These are phyloP conservation scores for Rhizoglyphus robini DNA, from an alignment of 1,140 invertebrate species.

Conservation along the genomic window DNA sequence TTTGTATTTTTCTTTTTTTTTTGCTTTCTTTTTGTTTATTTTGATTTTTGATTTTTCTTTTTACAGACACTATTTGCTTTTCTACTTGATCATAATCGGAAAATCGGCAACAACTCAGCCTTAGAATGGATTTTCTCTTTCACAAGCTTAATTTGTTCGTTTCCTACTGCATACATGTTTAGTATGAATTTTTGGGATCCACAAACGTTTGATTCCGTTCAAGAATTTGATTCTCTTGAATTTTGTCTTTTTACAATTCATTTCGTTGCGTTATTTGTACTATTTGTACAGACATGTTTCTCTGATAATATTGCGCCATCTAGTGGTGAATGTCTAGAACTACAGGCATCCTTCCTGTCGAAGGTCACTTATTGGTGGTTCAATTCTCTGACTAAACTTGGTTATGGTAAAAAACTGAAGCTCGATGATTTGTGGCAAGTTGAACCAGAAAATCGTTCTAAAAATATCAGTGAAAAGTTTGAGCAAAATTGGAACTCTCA, in stretches of 20 bases:
- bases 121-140: conserved; percentile 68
- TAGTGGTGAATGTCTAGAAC: conserved; percentile 51
- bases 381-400: conserved; percentile 43
- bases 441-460: conserved; percentile 64
- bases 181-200: conserved; percentile 35
- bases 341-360: conserved; percentile 67
- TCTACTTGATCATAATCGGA: conserved; percentile 59
- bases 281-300: conserved; percentile 67
- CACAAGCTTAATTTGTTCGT: conserved; percentile 30
- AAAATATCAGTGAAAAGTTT: conserved; percentile 68
- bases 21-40: not conserved
- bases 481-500: conserved; percentile 52
- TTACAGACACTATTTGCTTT: conserved; percentile 53
- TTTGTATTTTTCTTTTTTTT: not conserved
- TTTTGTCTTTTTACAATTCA: conserved; percentile 68
- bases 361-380: conserved; percentile 84
- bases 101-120: conserved; percentile 70
- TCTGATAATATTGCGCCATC: conserved; percentile 41
- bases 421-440: conserved; percentile 74
- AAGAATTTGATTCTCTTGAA: not conserved
- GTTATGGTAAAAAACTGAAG: conserved; percentile 65
- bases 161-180: not conserved
- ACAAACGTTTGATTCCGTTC: conserved; percentile 24
- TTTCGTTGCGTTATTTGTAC: conserved; percentile 52
- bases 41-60: too few relatives aligned